These are phyloP conservation scores for Entomobrya multifasciata DNA, from an alignment of 2,888 invertebrate species.

Conservation along the genomic window DNA sequence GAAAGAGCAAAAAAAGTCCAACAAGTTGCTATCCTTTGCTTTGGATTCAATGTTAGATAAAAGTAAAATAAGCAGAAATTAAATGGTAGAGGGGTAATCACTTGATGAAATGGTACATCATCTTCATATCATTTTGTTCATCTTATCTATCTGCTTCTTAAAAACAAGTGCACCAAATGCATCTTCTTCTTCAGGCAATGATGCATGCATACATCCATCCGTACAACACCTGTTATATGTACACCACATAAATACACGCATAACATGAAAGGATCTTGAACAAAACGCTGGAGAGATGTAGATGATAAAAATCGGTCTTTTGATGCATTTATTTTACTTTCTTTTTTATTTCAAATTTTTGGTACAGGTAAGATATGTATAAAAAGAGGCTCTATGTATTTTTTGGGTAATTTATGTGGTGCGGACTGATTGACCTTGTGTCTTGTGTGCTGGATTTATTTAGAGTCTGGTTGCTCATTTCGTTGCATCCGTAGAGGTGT, in stretches of 20 bases:
- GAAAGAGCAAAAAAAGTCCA: slow-evolving; percentile 6
- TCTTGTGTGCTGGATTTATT: not conserved
- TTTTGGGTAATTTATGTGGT: not conserved
- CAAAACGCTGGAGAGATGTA: too few species aligned
- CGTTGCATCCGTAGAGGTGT: slow-evolving; percentile 12
- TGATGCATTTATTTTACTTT: too few species aligned
- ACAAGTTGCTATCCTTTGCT: slow-evolving; percentile 43
- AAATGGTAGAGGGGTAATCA: slow-evolving; percentile 58
- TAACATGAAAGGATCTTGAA: too few species aligned
- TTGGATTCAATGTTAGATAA: too few species aligned
- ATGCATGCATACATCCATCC: too few species aligned
- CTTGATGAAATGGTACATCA: slow-evolving; percentile 66
- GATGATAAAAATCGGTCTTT: too few species aligned
- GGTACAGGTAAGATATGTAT: too few species aligned
- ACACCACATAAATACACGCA: too few species aligned
- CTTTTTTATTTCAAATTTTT: too few species aligned
- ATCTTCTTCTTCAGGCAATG: not conserved
- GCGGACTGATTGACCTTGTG: not conserved
- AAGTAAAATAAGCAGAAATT: slow-evolving; percentile 7
- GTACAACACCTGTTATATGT: too few species aligned
- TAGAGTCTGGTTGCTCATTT: not conserved
- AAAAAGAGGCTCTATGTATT: slow-evolving; percentile 47
- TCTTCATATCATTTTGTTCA: not conserved
- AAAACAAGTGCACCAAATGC: not conserved
- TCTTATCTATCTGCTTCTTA: slow-evolving; percentile 34